phyloP scores from a whole-genome alignment of 1,140 invertebrate species.

The Aphis craccivora region DNA sequence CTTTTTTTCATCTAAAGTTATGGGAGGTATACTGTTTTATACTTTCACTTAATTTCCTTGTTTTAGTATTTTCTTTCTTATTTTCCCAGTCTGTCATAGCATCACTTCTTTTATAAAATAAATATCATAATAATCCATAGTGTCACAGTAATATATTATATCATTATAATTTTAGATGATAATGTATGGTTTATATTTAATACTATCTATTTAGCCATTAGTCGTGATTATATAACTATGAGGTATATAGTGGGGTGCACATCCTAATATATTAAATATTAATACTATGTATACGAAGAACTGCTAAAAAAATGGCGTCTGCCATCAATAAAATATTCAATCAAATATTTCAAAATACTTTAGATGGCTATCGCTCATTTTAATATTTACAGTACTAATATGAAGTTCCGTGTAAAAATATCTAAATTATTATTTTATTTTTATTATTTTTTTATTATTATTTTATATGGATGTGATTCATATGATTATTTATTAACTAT shows the following conservation, averaged over 20 bases:
- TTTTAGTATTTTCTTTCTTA: neutral
- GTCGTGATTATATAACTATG: neutral
- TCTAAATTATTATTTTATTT: too few species aligned
- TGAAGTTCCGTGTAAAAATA: neutral
- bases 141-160: neutral
- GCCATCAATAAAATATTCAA: conserved; percentile 2
- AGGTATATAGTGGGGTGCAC: neutral
- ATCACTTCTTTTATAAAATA: neutral
- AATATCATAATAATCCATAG: neutral
- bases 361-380: neutral
- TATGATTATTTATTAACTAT: neutral
- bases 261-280: neutral
- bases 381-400: neutral
- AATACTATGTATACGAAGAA: neutral
- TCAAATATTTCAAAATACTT: neutral
- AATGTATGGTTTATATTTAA: neutral
- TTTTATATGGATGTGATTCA: neutral
- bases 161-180: neutral
- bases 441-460: too few species aligned
- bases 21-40: too few species aligned
- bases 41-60: neutral
- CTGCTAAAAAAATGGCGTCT: neutral
- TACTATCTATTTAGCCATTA: neutral
- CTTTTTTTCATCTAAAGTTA: neutral
- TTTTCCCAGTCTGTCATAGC: neutral